A percentile compares a stretch with the other conserved stretches of the same genome.
These are phyloP conservation scores for Cremastinae sp. DNA, from an alignment of 2,888 invertebrate genomes.

Conservation along the genomic window DNA sequence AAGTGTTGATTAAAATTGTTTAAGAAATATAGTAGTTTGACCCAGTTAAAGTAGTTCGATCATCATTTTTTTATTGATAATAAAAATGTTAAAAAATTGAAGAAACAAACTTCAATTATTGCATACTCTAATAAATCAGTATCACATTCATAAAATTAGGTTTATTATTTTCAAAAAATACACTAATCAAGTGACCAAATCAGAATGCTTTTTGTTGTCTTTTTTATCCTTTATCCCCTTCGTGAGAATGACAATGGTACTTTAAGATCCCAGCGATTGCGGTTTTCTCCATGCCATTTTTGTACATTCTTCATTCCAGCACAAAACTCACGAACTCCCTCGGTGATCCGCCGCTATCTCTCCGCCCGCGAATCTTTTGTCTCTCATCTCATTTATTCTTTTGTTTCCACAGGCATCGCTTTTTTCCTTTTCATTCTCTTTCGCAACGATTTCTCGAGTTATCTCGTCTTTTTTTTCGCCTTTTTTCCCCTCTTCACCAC, in stretches of 20 bases:
- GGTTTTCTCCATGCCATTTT: conserved; percentile 14
- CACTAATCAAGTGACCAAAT: too few relatives aligned
- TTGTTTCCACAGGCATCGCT: conserved; percentile 42
- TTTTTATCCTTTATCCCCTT: background rate
- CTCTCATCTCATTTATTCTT: conserved; percentile 57
- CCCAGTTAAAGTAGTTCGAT: too few relatives aligned
- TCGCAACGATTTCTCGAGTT: conserved; percentile 35
- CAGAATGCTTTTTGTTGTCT: background rate
- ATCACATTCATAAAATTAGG: too few relatives aligned
- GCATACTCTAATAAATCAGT: too few relatives aligned
- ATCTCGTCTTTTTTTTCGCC: background rate
- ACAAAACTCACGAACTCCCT: conserved; percentile 28
- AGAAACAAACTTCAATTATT: too few relatives aligned
- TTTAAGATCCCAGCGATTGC: conserved; percentile 37
- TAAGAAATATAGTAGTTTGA: too few relatives aligned
- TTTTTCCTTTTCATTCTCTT: background rate
- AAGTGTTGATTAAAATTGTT: too few relatives aligned
- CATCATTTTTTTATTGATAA: too few relatives aligned
- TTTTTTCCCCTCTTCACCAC: background rate
- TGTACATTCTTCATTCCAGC: background rate
- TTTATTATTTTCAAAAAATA: too few relatives aligned
- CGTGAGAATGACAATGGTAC: conserved; percentile 18
- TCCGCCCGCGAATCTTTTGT: conserved; percentile 42
- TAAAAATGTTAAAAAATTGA: too few relatives aligned
- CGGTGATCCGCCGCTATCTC: conserved; percentile 42